phyloP scores from a whole-genome alignment of 2,888 invertebrate genomes.

The Xestia sexstrigata region DNA sequence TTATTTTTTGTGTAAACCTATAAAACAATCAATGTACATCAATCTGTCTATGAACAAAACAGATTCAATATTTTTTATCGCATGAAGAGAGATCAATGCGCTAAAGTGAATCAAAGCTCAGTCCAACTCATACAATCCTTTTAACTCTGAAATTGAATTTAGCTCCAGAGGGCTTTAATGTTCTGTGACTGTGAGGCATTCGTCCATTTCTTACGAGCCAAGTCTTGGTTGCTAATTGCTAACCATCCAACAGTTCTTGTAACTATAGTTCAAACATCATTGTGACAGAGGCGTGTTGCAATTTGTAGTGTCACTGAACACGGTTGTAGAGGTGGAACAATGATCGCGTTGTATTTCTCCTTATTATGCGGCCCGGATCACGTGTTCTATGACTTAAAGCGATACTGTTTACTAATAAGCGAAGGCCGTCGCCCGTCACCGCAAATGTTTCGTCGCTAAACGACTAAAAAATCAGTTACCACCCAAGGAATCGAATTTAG shows the following conservation, averaged over 20 bases:
- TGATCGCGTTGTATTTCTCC: conserved; percentile 57
- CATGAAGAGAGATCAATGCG: neutral
- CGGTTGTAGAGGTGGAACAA: conserved; percentile 47
- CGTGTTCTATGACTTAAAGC: conserved; percentile 47
- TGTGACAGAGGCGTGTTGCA: conserved; percentile 41
- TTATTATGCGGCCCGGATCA: conserved; percentile 46
- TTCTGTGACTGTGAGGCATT: neutral
- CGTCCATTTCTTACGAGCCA: neutral
- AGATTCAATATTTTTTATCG: neutral
- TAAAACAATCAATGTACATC: neutral
- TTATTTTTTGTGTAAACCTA: neutral
- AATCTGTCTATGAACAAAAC: neutral
- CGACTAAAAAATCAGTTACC: conserved; percentile 15
- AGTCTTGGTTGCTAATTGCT: neutral
- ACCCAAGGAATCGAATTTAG: neutral
- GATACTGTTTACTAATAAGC: conserved; percentile 58
- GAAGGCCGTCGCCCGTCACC: conserved; percentile 45
- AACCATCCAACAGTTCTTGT: conserved; percentile 15
- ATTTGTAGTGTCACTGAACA: conserved; percentile 37
- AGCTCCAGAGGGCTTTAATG: conserved; percentile 11
- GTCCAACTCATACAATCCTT: conserved; percentile 20
- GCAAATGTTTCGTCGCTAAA: conserved; percentile 21
- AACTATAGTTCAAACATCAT: conserved; percentile 37
- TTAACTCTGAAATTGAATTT: conserved; percentile 37
- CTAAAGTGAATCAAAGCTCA: conserved; percentile 7